Conservation (phyloP, 2,888 invertebrate species). For the Phragmatobia fuliginosa region DNA sequence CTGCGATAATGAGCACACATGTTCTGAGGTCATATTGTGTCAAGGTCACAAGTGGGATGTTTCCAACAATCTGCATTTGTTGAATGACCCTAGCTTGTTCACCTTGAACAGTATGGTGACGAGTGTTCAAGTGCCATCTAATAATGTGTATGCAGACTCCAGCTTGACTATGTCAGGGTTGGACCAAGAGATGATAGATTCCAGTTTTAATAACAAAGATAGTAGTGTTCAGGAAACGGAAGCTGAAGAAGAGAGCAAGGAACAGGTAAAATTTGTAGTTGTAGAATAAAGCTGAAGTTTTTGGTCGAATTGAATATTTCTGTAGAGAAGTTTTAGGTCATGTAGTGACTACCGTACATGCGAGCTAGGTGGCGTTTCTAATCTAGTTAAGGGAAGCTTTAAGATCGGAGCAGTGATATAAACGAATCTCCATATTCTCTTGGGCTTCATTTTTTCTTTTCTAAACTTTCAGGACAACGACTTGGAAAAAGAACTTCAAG, state of each 20-base stretch:
- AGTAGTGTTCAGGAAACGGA: conserved; percentile 53
- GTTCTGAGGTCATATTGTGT: conserved; percentile 87
- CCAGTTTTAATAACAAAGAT: conserved; percentile 64
- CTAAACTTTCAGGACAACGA: conserved; percentile 75
- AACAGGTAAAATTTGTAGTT: conserved; percentile 62
- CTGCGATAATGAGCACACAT: conserved; percentile 83
- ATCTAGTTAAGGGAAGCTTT: no score
- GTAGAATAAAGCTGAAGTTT: background rate
- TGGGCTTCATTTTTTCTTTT: background rate
- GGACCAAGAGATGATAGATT: conserved; percentile 83
- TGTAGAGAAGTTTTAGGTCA: background rate
- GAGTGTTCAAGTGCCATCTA: conserved; percentile 75
- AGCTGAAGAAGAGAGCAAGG: conserved; percentile 71
- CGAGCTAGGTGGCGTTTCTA: no score
- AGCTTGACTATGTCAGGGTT: conserved; percentile 87
- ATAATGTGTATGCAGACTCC: conserved; percentile 83
- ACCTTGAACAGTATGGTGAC: conserved; percentile 83
- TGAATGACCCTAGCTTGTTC: conserved; percentile 83
- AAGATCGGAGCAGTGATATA: background rate
- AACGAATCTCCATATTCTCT: background rate
- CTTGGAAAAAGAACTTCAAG: conserved; percentile 77
- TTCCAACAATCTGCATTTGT: conserved; percentile 87
- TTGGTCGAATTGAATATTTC: no score
- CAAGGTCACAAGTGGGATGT: conserved; percentile 90
- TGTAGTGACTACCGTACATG: no score